Evolutionary conservation across 2,888 invertebrate species (phyloP).

Genomic region (Chrysodeixis includens): DNA sequence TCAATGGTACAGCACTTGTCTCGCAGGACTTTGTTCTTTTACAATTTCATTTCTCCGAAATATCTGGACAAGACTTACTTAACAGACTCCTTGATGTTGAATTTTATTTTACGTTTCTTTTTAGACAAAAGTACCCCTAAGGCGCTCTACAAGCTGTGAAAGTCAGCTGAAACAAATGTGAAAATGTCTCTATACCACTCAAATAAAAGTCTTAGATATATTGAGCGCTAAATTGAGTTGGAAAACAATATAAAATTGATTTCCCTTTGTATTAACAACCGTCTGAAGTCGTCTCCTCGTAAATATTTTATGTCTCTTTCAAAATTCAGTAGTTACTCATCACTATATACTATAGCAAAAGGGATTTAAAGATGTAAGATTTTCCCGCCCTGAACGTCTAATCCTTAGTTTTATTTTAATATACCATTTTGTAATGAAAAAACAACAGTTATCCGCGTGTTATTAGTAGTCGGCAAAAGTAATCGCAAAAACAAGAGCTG

Average conservation of each 20-base stretch:
- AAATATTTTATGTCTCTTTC: background rate
- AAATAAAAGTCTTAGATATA: background rate
- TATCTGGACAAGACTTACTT: background rate
- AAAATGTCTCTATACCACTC: background rate
- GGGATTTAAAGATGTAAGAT: no score
- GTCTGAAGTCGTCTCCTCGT: no score
- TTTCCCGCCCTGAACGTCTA: no score
- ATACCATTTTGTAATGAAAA: no score
- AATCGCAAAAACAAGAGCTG: background rate
- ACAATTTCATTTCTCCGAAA: background rate
- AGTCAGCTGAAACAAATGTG: constrained; percentile 1
- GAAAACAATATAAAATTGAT: background rate
- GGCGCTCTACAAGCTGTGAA: constrained; percentile 1
- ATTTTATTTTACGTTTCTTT: constrained; percentile 3
- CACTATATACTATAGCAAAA: no score
- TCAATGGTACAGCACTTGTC: background rate
- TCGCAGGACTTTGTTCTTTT: background rate
- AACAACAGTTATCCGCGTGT: background rate
- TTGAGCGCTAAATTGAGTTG: background rate
- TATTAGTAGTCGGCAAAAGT: background rate
- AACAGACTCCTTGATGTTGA: background rate
- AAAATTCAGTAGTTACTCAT: background rate
- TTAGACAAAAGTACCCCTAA: background rate
- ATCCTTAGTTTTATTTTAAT: no score
- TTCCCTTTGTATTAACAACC: background rate